Conservation (phyloP, 2,797 vertebrate genomes). For the Xyrichtys novacula region DNA sequence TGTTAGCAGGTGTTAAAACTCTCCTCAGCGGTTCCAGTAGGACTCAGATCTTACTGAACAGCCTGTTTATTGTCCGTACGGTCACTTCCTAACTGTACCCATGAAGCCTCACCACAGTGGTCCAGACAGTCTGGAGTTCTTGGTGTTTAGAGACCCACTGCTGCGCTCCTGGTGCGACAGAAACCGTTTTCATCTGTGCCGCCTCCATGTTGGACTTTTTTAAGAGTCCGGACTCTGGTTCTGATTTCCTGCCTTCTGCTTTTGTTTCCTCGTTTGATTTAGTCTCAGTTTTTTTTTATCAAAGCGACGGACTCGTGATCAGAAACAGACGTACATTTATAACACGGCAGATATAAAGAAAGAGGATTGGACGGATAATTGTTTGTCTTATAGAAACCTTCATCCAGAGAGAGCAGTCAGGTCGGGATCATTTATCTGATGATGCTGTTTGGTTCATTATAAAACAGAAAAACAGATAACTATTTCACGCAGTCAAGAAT, state of each 20-base stretch:
- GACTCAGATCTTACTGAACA: neutral
- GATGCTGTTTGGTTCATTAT: neutral
- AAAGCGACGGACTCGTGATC: slow-evolving; percentile 16
- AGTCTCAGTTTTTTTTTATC: slow-evolving; percentile 29
- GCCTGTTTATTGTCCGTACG: neutral
- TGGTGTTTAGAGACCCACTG: slow-evolving; percentile 24
- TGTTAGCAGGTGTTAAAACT: too few relatives aligned
- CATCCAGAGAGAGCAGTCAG: too few relatives aligned
- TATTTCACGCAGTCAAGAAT: neutral
- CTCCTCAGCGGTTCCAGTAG: too few relatives aligned
- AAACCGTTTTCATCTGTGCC: slow-evolving; percentile 53
- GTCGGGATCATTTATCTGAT: neutral
- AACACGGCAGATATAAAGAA: too few relatives aligned
- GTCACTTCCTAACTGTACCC: neutral
- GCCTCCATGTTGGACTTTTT: slow-evolving; percentile 19
- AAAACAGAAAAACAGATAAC: neutral
- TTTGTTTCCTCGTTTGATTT: slow-evolving; percentile 29
- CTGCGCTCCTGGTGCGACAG: slow-evolving; percentile 27
- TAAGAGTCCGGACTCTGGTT: slow-evolving; percentile 40
- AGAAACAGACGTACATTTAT: slow-evolving; percentile 8
- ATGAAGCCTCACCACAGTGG: neutral
- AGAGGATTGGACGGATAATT: too few relatives aligned
- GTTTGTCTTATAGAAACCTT: slow-evolving; percentile 21
- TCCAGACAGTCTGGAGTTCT: slow-evolving; percentile 8
- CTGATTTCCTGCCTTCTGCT: slow-evolving; percentile 48